phyloP scores from a whole-genome alignment of 2,797 vertebrate species.

The Apogon talboti region DNA sequence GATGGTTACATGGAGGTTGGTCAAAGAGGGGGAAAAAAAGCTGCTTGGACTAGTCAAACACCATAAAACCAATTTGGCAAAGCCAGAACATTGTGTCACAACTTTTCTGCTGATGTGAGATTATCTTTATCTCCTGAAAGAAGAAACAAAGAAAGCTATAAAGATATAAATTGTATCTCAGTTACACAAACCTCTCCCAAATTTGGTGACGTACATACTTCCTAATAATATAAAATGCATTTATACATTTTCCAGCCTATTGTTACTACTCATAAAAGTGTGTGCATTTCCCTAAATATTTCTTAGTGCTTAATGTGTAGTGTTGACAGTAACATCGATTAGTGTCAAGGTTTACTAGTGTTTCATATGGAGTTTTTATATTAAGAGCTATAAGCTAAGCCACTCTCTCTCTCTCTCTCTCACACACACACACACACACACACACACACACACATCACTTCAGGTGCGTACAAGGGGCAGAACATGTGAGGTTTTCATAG shows the following conservation, averaged over 20 bases:
- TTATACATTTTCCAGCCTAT: neutral
- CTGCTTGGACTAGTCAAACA: neutral
- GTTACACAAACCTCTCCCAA: neutral
- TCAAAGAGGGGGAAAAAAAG: neutral
- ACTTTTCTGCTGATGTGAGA: slow-evolving; percentile 14
- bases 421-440: slow-evolving; percentile 17
- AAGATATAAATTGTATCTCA: slow-evolving; percentile 46
- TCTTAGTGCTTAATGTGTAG: too few species aligned
- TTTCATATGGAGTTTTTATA: slow-evolving; percentile 14
- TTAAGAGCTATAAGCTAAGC: slow-evolving; percentile 14
- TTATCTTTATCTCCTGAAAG: slow-evolving; percentile 16
- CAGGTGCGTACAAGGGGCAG: slow-evolving; percentile 32
- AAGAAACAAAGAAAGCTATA: slow-evolving; percentile 12
- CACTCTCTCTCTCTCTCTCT: slow-evolving; percentile 3
- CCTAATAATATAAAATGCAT: neutral
- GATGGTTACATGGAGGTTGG: neutral
- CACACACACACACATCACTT: slow-evolving; percentile 10
- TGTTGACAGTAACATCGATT: neutral
- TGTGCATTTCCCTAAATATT: too few species aligned
- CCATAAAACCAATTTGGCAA: slow-evolving; percentile 4
- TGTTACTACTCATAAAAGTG: too few species aligned
- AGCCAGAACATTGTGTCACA: neutral
- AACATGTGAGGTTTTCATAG: slow-evolving; percentile 30
- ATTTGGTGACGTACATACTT: neutral
- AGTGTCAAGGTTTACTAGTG: neutral